A percentile compares a stretch with the other conserved stretches of the same genome.
Conservation (phyloP, 2,888 invertebrate species). For the Eristalis intricaria region DNA sequence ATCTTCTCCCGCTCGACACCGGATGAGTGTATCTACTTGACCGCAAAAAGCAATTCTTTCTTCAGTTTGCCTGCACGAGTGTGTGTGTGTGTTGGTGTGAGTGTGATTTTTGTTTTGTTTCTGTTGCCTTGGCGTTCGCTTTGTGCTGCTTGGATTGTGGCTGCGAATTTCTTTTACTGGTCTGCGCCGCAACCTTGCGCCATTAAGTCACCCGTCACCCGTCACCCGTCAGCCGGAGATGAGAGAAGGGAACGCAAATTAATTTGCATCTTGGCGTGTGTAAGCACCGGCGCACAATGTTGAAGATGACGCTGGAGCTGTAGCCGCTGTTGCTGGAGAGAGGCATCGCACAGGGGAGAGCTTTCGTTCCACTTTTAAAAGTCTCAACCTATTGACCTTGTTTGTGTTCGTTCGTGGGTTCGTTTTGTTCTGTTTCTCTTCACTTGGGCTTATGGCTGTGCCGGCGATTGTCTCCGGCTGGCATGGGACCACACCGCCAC, state of each 20-base stretch:
- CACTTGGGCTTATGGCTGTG: not conserved
- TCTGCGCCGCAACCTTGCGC: conserved; percentile 60
- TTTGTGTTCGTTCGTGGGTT: conserved; percentile 17
- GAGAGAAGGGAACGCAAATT: conserved; percentile 21
- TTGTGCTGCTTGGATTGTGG: conserved; percentile 9
- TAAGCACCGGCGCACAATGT: conserved; percentile 10
- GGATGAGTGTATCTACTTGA: conserved; percentile 64
- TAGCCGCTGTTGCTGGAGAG: not conserved
- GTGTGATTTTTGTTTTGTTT: not conserved
- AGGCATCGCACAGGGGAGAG: conserved; percentile 27
- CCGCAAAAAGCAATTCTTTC: conserved; percentile 51
- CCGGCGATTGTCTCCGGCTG: conserved; percentile 9
- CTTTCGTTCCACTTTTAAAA: conserved; percentile 52
- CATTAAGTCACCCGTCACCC: conserved; percentile 20
- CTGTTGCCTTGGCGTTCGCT: conserved; percentile 16
- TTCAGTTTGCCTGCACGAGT: not conserved
- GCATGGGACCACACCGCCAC: not conserved
- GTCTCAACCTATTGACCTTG: conserved; percentile 67
- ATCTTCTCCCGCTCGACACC: conserved; percentile 44
- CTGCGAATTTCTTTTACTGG: conserved; percentile 47
- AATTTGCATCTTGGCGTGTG: conserved; percentile 57
- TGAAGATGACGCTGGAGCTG: not conserved
- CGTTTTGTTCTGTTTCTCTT: not conserved
- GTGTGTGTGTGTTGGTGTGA: too few relatives aligned
- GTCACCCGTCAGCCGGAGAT: conserved; percentile 3